phyloP scores from a whole-genome alignment of 2,888 invertebrate genomes.

The Fragum fragum region DNA sequence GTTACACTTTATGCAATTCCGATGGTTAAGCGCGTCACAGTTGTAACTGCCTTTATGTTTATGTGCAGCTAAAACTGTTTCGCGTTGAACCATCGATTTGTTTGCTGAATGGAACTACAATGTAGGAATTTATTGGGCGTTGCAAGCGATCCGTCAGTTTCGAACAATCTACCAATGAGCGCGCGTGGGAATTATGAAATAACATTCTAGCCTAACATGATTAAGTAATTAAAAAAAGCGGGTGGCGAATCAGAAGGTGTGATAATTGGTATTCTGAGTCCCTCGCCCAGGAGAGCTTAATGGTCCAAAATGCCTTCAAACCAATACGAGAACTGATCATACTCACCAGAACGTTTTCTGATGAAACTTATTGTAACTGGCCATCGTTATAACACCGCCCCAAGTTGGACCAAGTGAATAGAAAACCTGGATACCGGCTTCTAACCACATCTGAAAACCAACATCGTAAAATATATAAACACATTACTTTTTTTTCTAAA shows the following conservation, averaged over 20 bases:
- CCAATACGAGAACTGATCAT: neutral
- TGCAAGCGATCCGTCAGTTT: too few species aligned
- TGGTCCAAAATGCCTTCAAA: neutral
- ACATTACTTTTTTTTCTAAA: too few species aligned
- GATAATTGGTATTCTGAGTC: neutral
- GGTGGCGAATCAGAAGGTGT: too few species aligned
- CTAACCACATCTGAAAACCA: slow-evolving; percentile 52
- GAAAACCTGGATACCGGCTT: slow-evolving; percentile 63
- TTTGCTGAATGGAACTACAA: too few species aligned
- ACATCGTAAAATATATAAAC: too few species aligned
- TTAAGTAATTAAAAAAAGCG: too few species aligned
- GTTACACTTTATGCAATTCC: too few species aligned
- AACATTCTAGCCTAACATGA: neutral
- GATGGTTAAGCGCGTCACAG: too few species aligned
- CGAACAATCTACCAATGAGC: neutral
- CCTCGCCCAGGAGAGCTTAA: neutral
- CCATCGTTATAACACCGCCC: slow-evolving; percentile 64
- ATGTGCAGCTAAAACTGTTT: too few species aligned
- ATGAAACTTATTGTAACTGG: slow-evolving; percentile 62
- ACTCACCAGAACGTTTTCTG: slow-evolving; percentile 56
- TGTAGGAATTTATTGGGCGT: too few species aligned
- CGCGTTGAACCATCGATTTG: too few species aligned
- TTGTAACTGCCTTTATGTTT: too few species aligned
- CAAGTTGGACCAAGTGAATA: slow-evolving; percentile 61
- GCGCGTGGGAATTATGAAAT: neutral